Base-by-base conservation (phyloP, 2,888 invertebrate species). In the Sialis lutaria region DNA sequence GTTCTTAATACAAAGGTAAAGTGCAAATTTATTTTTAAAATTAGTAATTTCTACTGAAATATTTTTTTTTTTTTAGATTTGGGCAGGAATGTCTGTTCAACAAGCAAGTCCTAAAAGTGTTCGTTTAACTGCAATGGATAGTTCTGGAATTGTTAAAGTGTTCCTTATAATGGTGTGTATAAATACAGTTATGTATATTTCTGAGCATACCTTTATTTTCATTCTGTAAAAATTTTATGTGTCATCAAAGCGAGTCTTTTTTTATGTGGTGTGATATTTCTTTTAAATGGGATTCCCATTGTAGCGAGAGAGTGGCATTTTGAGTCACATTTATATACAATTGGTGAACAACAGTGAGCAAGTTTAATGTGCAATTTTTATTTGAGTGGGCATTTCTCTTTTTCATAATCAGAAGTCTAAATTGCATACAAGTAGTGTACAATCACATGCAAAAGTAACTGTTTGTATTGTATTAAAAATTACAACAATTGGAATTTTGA, bases 81-180 rank as follows among this genome's bases (percentile, higher is more conserved):
- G 91, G 90, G 77, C 85, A 6, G 92, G 84, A 51, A 93, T 93
- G 93, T 82, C 86, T 8, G 82, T 87, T 30, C 88, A 92, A 61
- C 75, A 82, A 52, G 86, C 91, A 3, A 89, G 87, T 57, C 75
- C 79, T 53, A 92, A 90, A 68, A 89, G 87, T 52, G 73, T 95
- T 32, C 72, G 92, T 52, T 71, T 95, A 55, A 92, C 92, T 3
- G 93, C 90, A 4, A 77, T 86, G 59, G 89, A 90, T 57, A 79
- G 79, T 34, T 77, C 76, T 51, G 84, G 85, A 40, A 83, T 84
- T 57, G 75, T 92, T 51, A 86, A 86, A 67, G 81, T 93, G 52
- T 93, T 86, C 62, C 77, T 92, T 47, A 77, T 89, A 42, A 83
- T 82, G 81, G 84, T 82, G 56, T 67, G 69, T 60, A 22, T 22